Evolutionary conservation across 2,888 invertebrate genomes (phyloP).

Genomic region (Leucophenga maculata): DNA sequence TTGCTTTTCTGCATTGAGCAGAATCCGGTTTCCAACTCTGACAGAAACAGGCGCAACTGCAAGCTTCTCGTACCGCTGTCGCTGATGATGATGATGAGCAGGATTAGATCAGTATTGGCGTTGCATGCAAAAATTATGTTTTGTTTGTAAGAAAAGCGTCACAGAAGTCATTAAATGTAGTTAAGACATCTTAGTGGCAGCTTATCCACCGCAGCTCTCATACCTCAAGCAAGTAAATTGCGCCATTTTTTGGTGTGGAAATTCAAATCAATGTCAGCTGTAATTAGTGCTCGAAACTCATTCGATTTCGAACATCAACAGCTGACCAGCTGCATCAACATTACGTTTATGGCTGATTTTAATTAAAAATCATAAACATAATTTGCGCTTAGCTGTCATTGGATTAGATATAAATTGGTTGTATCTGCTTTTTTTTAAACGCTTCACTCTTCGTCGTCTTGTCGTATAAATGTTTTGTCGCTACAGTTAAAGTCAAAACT

Average conservation of each 20-base stretch:
- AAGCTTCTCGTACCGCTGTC: neutral
- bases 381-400: constrained; percentile 7
- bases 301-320: constrained; percentile 8
- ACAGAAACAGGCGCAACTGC: neutral
- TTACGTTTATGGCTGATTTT: neutral
- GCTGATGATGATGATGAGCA: constrained; percentile 60
- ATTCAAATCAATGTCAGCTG: constrained; percentile 62
- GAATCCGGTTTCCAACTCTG: neutral
- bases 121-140: constrained; percentile 61
- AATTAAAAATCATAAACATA: constrained; percentile 12
- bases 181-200: constrained; percentile 47
- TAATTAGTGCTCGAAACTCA: constrained; percentile 39
- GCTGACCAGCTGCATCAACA: neutral
- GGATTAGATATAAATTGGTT: constrained; percentile 1
- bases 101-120: constrained; percentile 49
- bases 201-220: neutral
- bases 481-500: constrained; percentile 33
- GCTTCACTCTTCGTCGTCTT: neutral
- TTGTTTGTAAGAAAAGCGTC: constrained; percentile 49
- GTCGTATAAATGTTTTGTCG: neutral
- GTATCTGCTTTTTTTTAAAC: neutral
- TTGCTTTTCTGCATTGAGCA: constrained; percentile 34
- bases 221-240: too few species aligned
- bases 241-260: constrained; percentile 48
- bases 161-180: constrained; percentile 56